Evolutionary conservation across 2,888 invertebrate genomes (phyloP).

Genomic region (Rhimphoctona megacephalus): DNA sequence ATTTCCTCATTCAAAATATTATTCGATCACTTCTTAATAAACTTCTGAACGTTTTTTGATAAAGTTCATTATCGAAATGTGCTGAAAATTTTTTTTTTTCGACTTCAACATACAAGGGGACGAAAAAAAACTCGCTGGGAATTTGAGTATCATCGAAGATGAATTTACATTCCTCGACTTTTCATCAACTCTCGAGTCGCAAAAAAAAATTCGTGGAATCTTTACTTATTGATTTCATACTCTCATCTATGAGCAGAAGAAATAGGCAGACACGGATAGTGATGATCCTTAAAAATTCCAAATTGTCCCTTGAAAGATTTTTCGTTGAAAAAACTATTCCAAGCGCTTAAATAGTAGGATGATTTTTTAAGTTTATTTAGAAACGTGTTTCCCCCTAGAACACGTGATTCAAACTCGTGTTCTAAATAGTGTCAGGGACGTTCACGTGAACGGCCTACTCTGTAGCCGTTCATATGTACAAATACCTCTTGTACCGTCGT

Average conservation of each 20-base stretch:
- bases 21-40: too few relatives aligned
- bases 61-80: neutral
- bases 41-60: too few relatives aligned
- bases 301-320: neutral
- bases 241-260: too few relatives aligned
- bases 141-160: neutral
- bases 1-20: too few relatives aligned
- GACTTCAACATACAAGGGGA: neutral
- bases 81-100: neutral
- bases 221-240: too few relatives aligned
- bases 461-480: slow-evolving; percentile 22
- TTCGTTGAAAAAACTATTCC: neutral
- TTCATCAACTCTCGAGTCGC: neutral
- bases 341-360: neutral
- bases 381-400: slow-evolving; percentile 51
- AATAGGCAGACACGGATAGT: too few relatives aligned
- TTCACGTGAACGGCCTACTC: slow-evolving; percentile 78
- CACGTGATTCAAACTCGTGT: slow-evolving; percentile 66
- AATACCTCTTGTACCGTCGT: slow-evolving; percentile 1
- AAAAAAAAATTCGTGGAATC: neutral
- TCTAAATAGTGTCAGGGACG: slow-evolving; percentile 71
- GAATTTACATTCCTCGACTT: neutral
- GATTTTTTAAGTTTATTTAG: neutral
- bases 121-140: too few relatives aligned
- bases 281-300: too few relatives aligned